A percentile compares a stretch with the other conserved stretches of the same genome.
phyloP scores from a whole-genome alignment of 2,113 vertebrate genomes.

The Psittacula cyanocephala region DNA sequence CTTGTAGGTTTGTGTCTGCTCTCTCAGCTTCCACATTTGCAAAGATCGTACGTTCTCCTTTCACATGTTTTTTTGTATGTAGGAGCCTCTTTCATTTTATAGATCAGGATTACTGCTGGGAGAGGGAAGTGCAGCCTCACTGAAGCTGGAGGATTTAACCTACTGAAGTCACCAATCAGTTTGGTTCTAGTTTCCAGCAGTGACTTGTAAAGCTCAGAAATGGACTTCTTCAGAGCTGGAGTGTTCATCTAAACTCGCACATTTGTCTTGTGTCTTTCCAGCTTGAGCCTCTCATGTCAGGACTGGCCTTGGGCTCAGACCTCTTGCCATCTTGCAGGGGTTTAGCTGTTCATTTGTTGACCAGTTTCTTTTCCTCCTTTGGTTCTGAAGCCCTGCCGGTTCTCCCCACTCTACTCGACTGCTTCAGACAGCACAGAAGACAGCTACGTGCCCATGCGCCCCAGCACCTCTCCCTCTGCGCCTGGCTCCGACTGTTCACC shows the following conservation, averaged over 20 bases:
- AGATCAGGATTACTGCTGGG: background rate
- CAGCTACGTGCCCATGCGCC: constrained; percentile 89
- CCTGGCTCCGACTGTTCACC: constrained; percentile 52
- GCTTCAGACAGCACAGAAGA: constrained; percentile 72
- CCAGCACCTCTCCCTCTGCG: constrained; percentile 69
- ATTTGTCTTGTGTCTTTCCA: background rate
- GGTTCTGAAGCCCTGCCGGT: constrained; percentile 70
- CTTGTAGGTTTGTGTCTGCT: background rate
- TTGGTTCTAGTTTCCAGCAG: background rate
- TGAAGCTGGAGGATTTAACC: background rate
- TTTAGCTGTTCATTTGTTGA: background rate
- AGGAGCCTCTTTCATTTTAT: background rate
- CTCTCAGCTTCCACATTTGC: background rate
- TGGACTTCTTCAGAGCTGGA: background rate
- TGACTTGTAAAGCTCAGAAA: background rate
- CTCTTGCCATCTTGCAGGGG: background rate
- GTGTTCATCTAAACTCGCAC: accelerated
- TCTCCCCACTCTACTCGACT: constrained; percentile 60
- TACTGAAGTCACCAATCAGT: background rate
- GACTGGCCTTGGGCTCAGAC: background rate
- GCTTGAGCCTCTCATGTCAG: background rate
- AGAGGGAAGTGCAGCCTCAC: background rate
- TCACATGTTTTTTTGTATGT: background rate
- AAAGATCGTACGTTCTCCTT: background rate
- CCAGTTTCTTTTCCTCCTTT: background rate